Evolutionary conservation across 2,797 vertebrate genomes (phyloP).

Genomic region (Paratrypauchen microcephalus): DNA sequence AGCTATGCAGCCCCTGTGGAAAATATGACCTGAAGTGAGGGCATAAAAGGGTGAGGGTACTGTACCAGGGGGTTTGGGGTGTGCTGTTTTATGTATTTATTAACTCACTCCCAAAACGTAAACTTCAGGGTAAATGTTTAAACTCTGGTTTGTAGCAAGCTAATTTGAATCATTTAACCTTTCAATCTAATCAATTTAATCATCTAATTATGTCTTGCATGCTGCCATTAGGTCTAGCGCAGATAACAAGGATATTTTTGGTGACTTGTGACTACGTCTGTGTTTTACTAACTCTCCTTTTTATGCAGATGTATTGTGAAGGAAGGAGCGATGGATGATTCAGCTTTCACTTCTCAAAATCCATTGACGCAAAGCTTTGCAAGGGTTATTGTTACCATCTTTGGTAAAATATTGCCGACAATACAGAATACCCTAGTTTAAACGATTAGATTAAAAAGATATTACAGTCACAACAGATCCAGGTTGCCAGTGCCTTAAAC

Average conservation of each 20-base stretch:
- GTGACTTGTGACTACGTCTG: constrained; percentile 7
- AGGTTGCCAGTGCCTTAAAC: no score
- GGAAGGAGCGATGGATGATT: not conserved
- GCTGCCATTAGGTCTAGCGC: constrained; percentile 13
- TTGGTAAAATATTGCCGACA: not conserved
- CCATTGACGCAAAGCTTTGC: not conserved
- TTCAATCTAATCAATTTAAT: constrained; percentile 14
- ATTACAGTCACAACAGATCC: no score
- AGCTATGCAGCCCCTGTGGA: constrained; percentile 34
- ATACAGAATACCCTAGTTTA: not conserved
- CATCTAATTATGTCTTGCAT: constrained; percentile 24
- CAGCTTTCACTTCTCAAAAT: constrained; percentile 56
- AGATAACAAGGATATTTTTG: not conserved
- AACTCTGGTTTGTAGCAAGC: constrained; percentile 50
- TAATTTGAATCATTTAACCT: not conserved
- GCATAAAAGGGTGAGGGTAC: constrained; percentile 4
- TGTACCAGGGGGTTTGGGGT: constrained; percentile 13
- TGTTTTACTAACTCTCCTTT: not conserved
- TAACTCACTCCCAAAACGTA: not conserved
- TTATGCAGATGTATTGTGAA: constrained; percentile 5
- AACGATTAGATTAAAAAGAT: no score
- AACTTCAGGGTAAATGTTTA: not conserved
- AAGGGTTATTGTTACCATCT: constrained; percentile 5
- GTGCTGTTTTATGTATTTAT: not conserved
- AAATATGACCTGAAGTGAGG: constrained; percentile 41